Base-by-base conservation (phyloP, 2,113 vertebrate genomes). In the Rhombomys opimus region DNA sequence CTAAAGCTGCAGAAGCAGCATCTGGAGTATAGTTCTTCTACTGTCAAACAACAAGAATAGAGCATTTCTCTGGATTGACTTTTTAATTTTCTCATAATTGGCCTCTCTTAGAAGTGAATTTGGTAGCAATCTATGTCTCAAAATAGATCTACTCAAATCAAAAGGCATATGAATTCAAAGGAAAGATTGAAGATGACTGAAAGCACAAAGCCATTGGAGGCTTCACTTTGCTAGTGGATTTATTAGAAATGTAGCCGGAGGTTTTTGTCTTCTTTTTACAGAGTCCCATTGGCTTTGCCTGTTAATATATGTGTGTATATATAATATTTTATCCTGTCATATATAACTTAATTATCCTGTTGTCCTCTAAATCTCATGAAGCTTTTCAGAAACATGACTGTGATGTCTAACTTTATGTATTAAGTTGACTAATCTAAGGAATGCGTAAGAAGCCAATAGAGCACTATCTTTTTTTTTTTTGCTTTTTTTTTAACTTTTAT, bases 41-140 rank as follows among this genome's bases (percentile, higher is more conserved):
- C 76, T 68, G 84, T 46, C 12, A 54, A 76, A 50, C 67, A 46
- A 65, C 67, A 46, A 65, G 38, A 23, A 27, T 35, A 18, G 32
- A 78, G 2, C 32, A 32, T 93, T 35, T 94, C 27, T 23, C 5
- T 38, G 41, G 17, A 75, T 57, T 63, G 38, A 50, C 17, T 86
- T 95, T 90, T 96, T 82, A 91, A 94, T 78, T 97, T 96, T 84
- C 27, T 65, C 61, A 9, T 70, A 89, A 63, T 91, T 91, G 73
- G 9, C 20, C 57, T 94, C 25, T 89, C 65, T 76, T 84, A 87
- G 63, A 95, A 95, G 41, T 89, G 41, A 89, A 76, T 93, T 87
- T 20, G 70, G 1, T 38, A 89, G 68, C 63, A 18, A 32, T 65
- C 15, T 54, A 14, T 2, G 70, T 82, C n/a, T 85, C 75, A 59